Base-by-base conservation (phyloP, 2,888 invertebrate genomes). In the Stictocephala bisonia region DNA sequence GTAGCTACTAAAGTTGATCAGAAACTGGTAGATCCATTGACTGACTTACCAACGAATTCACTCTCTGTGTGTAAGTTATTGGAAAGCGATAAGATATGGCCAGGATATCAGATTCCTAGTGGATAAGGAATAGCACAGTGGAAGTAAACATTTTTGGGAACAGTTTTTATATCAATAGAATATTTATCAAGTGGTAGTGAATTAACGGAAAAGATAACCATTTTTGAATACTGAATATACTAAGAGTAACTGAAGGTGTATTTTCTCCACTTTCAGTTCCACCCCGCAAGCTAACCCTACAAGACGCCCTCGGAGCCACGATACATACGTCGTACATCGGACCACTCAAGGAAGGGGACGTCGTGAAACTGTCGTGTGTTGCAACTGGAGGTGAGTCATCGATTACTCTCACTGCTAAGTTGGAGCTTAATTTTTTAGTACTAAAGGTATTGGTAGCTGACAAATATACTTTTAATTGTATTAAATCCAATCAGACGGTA, bases 211-310 rank as follows among this genome's bases (percentile, higher is more conserved):
- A n/a, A n/a, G 35, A 35, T 11, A 35, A 35, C 13, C 35, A 9
- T 11, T 11, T 35, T 35, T 35, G 9, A 9, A 35, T 11, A 35
- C 9, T 35, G 11, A 35, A 11, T 35, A 35, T 35, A 11, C 13
- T 11, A 35, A 11, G 11, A 11, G 11, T 35, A 35, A 35, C 9
- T n/a, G n/a, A n/a, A n/a, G n/a, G n/a, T n/a, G n/a, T n/a, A n/a
- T n/a, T n/a, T n/a, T n/a, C n/a, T n/a, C n/a, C n/a, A n/a, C 20
- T 68, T 69, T 15, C 40, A 73, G 73, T 73, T 18, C 73, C 73
- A 50, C 73, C 73, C 4, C 44, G 51, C 18, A 73, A 73, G 27
- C 35, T 73, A 18, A 69, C 69, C 2, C 64, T 73, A 9, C 26
- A 50, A 20, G 73, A 73, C 27, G 41, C 73, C 9, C 48, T 24